Percentiles rank a stretch among this genome's conserved stretches.
Evolutionary conservation across 2,113 vertebrate genomes (phyloP).

Genomic region (Bujurquina vittata): DNA sequence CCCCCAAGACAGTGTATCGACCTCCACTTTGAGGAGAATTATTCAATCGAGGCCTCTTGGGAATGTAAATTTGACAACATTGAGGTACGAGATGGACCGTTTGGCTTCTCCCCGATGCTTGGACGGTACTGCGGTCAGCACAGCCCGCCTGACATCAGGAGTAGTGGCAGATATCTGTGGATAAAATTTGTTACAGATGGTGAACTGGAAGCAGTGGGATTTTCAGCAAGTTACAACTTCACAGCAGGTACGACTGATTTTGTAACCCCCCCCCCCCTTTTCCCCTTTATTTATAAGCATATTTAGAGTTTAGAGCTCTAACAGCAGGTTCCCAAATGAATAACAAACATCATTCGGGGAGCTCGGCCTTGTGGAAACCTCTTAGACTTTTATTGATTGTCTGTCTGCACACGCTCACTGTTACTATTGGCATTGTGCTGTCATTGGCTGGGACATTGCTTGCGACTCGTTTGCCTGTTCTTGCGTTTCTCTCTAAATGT

Average conservation of each 20-base stretch:
- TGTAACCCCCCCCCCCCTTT: not conserved
- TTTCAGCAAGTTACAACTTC: conserved; percentile 98
- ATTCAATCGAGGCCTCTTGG: conserved; percentile 98
- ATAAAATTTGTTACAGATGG: conserved; percentile 99
- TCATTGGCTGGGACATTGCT: conserved; percentile 35
- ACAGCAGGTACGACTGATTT: conserved; percentile 87
- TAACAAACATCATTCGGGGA: conserved; percentile 47
- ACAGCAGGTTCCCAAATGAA: conserved; percentile 36
- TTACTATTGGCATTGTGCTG: conserved; percentile 43
- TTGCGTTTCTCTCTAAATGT: conserved; percentile 7
- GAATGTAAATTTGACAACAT: conserved; percentile 99
- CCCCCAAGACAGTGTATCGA: conserved; percentile 98
- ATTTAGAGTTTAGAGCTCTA: conserved; percentile 5
- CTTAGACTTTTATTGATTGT: conserved; percentile 59
- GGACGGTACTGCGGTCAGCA: conserved; percentile 97
- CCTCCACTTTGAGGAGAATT: conserved; percentile 97
- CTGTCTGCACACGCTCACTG: conserved; percentile 52
- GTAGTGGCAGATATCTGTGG: conserved; percentile 97
- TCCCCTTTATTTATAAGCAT: not conserved
- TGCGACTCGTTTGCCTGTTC: conserved; percentile 6
- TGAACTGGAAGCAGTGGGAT: conserved; percentile 96
- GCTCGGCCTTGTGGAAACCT: conserved; percentile 36
- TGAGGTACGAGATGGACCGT: conserved; percentile 98
- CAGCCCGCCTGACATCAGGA: conserved; percentile 95
- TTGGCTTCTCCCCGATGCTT: conserved; percentile 97